These are phyloP conservation scores for Metopia argyrocephala DNA, from an alignment of 2,888 invertebrate genomes.

Conservation along the genomic window DNA sequence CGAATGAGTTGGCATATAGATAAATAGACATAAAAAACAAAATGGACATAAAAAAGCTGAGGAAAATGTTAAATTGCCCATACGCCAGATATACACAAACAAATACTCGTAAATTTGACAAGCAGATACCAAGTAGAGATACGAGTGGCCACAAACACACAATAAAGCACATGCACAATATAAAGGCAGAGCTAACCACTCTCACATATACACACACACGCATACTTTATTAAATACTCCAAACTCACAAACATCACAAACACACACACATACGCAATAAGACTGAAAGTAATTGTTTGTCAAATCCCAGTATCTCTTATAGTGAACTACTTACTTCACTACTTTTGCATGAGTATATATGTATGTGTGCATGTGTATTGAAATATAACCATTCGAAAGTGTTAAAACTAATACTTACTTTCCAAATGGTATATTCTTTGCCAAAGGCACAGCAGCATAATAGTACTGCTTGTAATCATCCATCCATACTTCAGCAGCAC, in stretches of 20 bases:
- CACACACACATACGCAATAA: background rate
- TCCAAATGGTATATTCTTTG: conserved; percentile 92
- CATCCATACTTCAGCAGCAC: conserved; percentile 99
- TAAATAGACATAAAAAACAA: conserved; percentile 24
- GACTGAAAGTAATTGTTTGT: conserved; percentile 2
- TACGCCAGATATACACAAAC: conserved; percentile 21
- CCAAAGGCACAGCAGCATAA: conserved; percentile 93
- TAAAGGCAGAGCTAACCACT: background rate
- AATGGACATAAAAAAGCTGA: background rate
- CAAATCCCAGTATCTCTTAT: background rate
- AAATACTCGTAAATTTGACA: conserved; percentile 30
- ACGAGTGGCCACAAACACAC: background rate
- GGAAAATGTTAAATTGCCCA: conserved; percentile 42
- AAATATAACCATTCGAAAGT: background rate
- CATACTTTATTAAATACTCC: background rate
- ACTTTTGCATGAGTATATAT: background rate
- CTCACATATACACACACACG: background rate
- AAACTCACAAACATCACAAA: conserved; percentile 2
- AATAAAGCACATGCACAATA: background rate
- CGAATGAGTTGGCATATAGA: conserved; percentile 5
- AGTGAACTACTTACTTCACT: too few relatives aligned
- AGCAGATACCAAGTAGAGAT: conserved; percentile 2
- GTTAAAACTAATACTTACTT: conserved; percentile 81
- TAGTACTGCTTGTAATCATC: conserved; percentile 98
- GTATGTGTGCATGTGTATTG: background rate